Base-by-base conservation (phyloP, 2,797 vertebrate genomes). In the Urophycis tenuis region DNA sequence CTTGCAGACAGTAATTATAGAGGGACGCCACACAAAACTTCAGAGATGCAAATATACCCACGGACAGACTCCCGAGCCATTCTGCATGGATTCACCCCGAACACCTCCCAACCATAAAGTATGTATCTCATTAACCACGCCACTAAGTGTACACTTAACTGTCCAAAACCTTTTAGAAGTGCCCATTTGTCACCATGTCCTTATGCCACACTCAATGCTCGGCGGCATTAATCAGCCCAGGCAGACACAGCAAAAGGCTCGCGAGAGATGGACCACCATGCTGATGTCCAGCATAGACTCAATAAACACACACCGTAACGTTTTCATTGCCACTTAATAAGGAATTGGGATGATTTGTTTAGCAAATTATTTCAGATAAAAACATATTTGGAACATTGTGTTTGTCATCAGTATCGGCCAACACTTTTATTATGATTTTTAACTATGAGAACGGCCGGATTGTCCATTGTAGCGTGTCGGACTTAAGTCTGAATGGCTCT, bases 141-240 rank as follows among this genome's bases (percentile, higher is more conserved):
- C 69, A 79, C 72, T 84, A 81, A 88, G 88, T 88, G 79, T 90
- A 90, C 83, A 86, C 87, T 85, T 77, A 83, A 87, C 86, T 89
- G 87, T 91, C 88, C 73, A 87, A 92, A 92, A 91, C 86, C 89
- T 91, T 92, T 92, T 91, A 92, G 77, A 90, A 81, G 67, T 33
- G 45, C 76, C 79, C 80, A 90, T 92, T 88, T 76, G 82, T 90
- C 90, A 87, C 77, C 69, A 77, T 60, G 71, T 81, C 81, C 79
- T 82, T 45, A 81, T 81, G 81, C 76, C 80, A 39, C 35, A 64
- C 81, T 78, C 78, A 78, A 78, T 22, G 32, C 12, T 33, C 71
- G 15, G 33, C 73, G 78, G 79, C 74, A 83, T 90, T 78, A 77
- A 82, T 88, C 82, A 83, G 39, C 39, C 45, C 82, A 86, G 84